phyloP scores from a whole-genome alignment of 1,140 invertebrate genomes.

The Drosophila ironensis region DNA sequence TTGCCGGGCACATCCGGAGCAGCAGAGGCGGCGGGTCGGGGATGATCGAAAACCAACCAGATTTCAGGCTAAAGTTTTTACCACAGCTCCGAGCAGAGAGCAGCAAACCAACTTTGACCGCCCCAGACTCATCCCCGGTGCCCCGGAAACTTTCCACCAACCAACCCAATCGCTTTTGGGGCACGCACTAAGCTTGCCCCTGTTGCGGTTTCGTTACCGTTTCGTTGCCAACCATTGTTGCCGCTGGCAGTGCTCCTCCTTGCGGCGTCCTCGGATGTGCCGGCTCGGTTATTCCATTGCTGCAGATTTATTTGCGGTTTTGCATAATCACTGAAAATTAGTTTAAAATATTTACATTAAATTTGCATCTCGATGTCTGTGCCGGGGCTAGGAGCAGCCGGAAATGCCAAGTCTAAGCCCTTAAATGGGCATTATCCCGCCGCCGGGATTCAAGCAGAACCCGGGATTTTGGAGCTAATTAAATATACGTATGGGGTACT shows the following conservation, averaged over 20 bases:
- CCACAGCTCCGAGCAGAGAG: slow-evolving; percentile 20
- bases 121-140: background rate
- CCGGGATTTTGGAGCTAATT: slow-evolving; percentile 9
- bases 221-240: slow-evolving; percentile 25
- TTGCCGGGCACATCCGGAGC: slow-evolving; percentile 20
- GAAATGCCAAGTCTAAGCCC: slow-evolving; percentile 30
- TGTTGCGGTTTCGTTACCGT: slow-evolving; percentile 37
- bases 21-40: background rate
- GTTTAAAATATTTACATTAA: slow-evolving; percentile 78
- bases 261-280: slow-evolving; percentile 12
- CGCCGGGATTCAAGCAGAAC: background rate
- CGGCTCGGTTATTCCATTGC: slow-evolving; percentile 55
- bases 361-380: slow-evolving; percentile 70
- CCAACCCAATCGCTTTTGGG: slow-evolving; percentile 12
- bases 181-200: slow-evolving; percentile 50
- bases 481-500: slow-evolving; percentile 1
- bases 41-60: slow-evolving; percentile 34
- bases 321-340: slow-evolving; percentile 79
- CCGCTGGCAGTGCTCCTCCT: background rate
- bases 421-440: slow-evolving; percentile 29
- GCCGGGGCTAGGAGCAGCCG: slow-evolving; percentile 2
- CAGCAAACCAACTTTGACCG: slow-evolving; percentile 23
- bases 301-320: slow-evolving; percentile 79
- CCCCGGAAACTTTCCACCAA: slow-evolving; percentile 2
- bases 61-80: slow-evolving; percentile 61